Base-by-base conservation (phyloP, 2,888 invertebrate genomes). In the Nemurella pictetii region DNA sequence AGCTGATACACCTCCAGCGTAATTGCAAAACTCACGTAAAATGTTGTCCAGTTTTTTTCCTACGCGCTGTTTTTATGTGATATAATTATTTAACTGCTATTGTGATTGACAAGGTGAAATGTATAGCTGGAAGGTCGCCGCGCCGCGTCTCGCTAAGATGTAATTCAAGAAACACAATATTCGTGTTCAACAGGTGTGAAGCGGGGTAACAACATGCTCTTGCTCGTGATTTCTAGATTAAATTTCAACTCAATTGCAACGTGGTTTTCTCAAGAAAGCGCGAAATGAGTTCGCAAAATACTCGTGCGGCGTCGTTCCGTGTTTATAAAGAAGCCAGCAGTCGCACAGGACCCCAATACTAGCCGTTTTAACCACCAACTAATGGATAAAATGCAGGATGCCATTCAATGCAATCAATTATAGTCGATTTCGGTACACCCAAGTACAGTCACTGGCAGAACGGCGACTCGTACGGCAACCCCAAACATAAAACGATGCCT, bases 1-100 rank as follows among this genome's bases (percentile, higher is more conserved):
- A 78, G 78, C 78, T 78, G 78, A 78, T 78, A 28, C 78, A 30
- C 78, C 78, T 78, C 29, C 29, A 78, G 78, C 78, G 28, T 26
- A 26, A 26, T 78, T 30, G 78, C 75, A 30, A 78, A 78, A 78
- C 30, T 29, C 78, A 29, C 29, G 9, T 28, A 75, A 75, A 75
- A 75, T 28, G 75, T 26, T 27, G 75, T 27, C 27, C 75, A 75
- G 75, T 9, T 26, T 75, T 75, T 75, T 75, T 75, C 12, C 28
- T 27, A 55, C n/a, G 20, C 55, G 12, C 55, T 12, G 15, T 55
- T 55, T 55, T 55, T 55, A 55, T 20, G 20, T 55, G 55, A 55
- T 55, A 75, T 28, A 5, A 28, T 28, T 75, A 75, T 27, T 75
- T 75, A 75, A 27, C 75, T 28, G 28, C 75, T 75, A 28, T 75